Evolutionary conservation across 2,888 invertebrate species (phyloP), one percentile per base, ranked within the genome.

Genomic region (Hypsopygia costalis): DNA sequence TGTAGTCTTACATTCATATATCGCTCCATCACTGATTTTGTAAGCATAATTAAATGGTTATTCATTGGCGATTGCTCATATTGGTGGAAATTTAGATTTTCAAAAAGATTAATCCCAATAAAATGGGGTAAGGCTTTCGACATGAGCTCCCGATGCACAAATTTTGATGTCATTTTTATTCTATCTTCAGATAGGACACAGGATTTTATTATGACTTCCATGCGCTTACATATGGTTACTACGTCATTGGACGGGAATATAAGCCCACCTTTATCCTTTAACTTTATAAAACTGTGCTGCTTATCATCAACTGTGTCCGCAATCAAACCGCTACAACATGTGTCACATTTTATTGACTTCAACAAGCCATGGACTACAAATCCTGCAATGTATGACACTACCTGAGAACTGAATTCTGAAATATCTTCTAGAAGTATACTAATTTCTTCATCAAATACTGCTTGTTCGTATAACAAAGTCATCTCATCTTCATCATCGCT

Each of bases 221-320:
- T 36, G 3, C 11, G 11, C 9, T 45, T 44, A 37, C 52, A 55
- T 31, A 52, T 49, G 1, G 11, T 44, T 22, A 49, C 30, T 2
- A 55, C 49, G 11, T 52, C 49, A 8, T 43, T 28, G 6, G 46
- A 39, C 8, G 55, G 55, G 22, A 22, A 45, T n/a, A 43, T 38
- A 1, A 53, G 41, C 0, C 48, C 51, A 35, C 49, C 49, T 48
- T 44, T 49, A 32, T 48, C 41, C 25, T 49, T 46, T 1, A 38
- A 7, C 28, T 27, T 44, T 22, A 48, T 52, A 25, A 47, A 51
- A 1, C 5, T 28, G 21, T 30, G 41, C n/a, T 44, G 8, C 10
- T 36, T 28, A 7, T 31, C 7, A 31, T 31, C 7, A 5, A 5
- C 7, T 7, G 1, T 6, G 31, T 31, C 7, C 2, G 29, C 33